These are phyloP conservation scores for Dinomys branickii DNA, from an alignment of 2,113 vertebrate genomes.

Conservation along the genomic window DNA sequence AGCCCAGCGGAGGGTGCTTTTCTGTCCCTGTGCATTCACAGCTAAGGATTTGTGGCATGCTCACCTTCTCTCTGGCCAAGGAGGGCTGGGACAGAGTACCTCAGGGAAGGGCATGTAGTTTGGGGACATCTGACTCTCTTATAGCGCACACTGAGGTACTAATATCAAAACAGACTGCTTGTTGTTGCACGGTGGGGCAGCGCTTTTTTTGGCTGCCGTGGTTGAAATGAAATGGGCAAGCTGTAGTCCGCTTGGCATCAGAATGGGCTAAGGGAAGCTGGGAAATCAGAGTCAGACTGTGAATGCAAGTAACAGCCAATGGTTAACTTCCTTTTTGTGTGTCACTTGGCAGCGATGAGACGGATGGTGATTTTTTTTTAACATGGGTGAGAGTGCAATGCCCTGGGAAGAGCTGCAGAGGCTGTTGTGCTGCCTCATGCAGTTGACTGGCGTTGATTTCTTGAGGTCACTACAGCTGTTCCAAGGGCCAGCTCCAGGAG, in stretches of 20 bases:
- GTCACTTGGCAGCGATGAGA: slow-evolving; percentile 66
- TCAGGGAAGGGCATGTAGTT: slow-evolving; percentile 70
- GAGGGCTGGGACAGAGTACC: slow-evolving; percentile 40
- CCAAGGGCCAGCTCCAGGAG: slow-evolving; percentile 39
- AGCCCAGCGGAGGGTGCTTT: neutral
- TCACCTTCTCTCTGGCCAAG: slow-evolving; percentile 57
- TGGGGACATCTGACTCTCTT: slow-evolving; percentile 78
- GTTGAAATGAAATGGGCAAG: slow-evolving; percentile 78
- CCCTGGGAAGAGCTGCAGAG: slow-evolving; percentile 67
- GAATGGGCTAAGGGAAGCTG: slow-evolving; percentile 74
- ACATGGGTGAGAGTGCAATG: slow-evolving; percentile 61
- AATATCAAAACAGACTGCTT: slow-evolving; percentile 82
- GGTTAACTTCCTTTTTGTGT: slow-evolving; percentile 78
- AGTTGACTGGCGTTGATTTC: slow-evolving; percentile 17
- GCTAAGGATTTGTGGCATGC: slow-evolving; percentile 15
- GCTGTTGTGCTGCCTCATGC: slow-evolving; percentile 43
- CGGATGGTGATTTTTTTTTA: slow-evolving; percentile 3
- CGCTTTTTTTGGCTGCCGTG: slow-evolving; percentile 73
- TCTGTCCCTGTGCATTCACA: slow-evolving; percentile 39
- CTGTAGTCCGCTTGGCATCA: slow-evolving; percentile 78
- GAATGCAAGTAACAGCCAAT: slow-evolving; percentile 73
- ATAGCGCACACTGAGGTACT: slow-evolving; percentile 73
- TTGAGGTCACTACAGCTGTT: slow-evolving; percentile 62
- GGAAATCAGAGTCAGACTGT: slow-evolving; percentile 72
- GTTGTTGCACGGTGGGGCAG: slow-evolving; percentile 69